Base-by-base conservation (phyloP, 92 coral and sea anemone genomes). In the Siderastrea siderea region DNA sequence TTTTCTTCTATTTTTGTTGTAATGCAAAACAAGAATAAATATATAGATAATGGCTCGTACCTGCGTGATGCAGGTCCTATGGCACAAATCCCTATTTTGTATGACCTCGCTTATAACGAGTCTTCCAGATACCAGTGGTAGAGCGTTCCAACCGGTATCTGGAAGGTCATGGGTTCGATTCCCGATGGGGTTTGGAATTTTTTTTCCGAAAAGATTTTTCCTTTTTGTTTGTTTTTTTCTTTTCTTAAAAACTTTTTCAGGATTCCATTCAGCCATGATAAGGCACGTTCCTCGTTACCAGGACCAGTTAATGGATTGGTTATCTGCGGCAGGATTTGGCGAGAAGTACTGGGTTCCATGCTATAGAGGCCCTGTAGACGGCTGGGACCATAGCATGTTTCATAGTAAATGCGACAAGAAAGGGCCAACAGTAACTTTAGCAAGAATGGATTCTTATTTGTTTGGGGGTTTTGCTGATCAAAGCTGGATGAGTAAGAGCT, bases 381-480 rank as follows among this genome's bases (percentile, higher is more conserved):
- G 88, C 11, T 90, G 93, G 93, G 7, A 80, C 48, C 53, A 45
- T 12, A 2, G 47, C 10, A 38, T 17, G 7, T 86, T 90, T 14
- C 87, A 62, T 43, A n/a, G 46, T 9, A 86, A 74, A 19, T 90
- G 93, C 19, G 71, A 66, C 47, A 66, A 12, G 46, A 80, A 69
- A 85, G 92, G 92, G 47, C 95, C 95, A 19, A 26, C 87, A 1
- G 13, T 92, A 15, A 76, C 88, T 70, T 46, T 92, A 7, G 62
- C 77, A 17, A 64, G 95, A 50, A 75, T 60, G 11, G 87, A 16
- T 10, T 79, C 90, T 4, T 49, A 58, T 8, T 47, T 92, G 14
- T 84, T 92, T 62, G 95, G 95, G 1, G 95, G 92, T 2, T 92
- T 92, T 19, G 45, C 81, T 2, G 95, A 90, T 26, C 77, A 66